Percentiles rank a stretch among this genome's conserved stretches.
These are phyloP conservation scores for Cynaeus angustus DNA, from an alignment of 2,888 invertebrate genomes.

Conservation along the genomic window DNA sequence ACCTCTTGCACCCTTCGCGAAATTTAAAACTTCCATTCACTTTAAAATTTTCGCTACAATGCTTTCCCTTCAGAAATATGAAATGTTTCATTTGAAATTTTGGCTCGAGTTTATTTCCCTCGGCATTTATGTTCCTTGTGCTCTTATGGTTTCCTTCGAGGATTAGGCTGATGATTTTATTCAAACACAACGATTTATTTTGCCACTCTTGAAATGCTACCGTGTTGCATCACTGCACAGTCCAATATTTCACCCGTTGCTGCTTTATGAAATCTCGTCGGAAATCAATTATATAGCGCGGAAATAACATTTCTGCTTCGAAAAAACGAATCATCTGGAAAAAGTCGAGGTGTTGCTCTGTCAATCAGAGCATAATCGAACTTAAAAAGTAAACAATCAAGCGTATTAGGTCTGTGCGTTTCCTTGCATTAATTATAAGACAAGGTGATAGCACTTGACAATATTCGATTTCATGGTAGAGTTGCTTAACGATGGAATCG, in stretches of 20 bases:
- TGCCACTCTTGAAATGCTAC: slow-evolving; percentile 18
- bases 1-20: slow-evolving; percentile 14
- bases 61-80: slow-evolving; percentile 35
- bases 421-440: slow-evolving; percentile 43
- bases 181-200: slow-evolving; percentile 36
- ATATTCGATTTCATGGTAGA: slow-evolving; percentile 39
- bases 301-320: too few species aligned
- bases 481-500: slow-evolving; percentile 45
- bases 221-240: slow-evolving; percentile 13
- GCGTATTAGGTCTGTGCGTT: slow-evolving; percentile 11
- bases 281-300: slow-evolving; percentile 4
- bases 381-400: slow-evolving; percentile 18
- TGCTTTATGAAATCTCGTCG: not conserved
- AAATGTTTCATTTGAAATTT: slow-evolving; percentile 31
- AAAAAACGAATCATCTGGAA: too few species aligned
- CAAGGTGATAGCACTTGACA: slow-evolving; percentile 37
- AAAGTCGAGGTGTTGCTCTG: too few species aligned
- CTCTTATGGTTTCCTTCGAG: slow-evolving; percentile 35
- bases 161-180: slow-evolving; percentile 37
- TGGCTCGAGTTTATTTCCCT: slow-evolving; percentile 30
- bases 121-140: slow-evolving; percentile 37
- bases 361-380: slow-evolving; percentile 1
- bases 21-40: slow-evolving; percentile 27
- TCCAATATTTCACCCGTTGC: slow-evolving; percentile 11
- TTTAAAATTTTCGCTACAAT: slow-evolving; percentile 34